These are phyloP conservation scores for Macrocentrus cingulum DNA, from an alignment of 1,140 invertebrate genomes.

Conservation along the genomic window DNA sequence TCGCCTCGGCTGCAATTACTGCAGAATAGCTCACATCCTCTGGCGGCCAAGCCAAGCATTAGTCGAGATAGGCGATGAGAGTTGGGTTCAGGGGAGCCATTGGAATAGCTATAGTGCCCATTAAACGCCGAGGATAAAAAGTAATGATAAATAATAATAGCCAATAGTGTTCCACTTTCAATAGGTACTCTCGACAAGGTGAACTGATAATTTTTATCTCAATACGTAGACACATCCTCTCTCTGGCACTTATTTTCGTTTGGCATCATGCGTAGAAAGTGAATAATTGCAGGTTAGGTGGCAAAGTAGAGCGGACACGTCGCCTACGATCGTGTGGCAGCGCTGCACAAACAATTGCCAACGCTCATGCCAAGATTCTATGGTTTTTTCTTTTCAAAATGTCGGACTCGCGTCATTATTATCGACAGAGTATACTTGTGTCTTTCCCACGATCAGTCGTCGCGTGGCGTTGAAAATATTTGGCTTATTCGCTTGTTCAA, in stretches of 20 bases:
- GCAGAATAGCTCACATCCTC: constrained; percentile 32
- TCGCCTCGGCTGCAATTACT: constrained; percentile 27
- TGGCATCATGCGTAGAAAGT: constrained; percentile 13
- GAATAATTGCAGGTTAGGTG: background rate
- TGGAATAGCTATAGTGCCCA: constrained; percentile 10
- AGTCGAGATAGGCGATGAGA: constrained; percentile 14
- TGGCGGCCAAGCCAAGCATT: constrained; percentile 21
- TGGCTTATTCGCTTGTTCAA: constrained; percentile 24
- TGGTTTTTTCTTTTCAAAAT: no score
- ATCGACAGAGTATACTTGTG: constrained; percentile 17
- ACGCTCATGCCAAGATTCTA: no score
- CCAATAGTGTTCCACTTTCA: constrained; percentile 14
- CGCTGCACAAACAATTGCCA: no score
- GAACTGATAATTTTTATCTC: background rate
- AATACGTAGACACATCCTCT: background rate
- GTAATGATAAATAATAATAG: background rate
- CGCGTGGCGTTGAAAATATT: constrained; percentile 25
- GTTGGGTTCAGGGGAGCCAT: constrained; percentile 11
- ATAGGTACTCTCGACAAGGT: background rate
- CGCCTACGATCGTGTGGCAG: no score
- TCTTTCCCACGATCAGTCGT: constrained; percentile 24
- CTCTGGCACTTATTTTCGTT: no score
- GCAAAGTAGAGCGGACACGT: background rate
- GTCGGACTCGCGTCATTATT: no score
- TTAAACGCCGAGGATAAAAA: constrained; percentile 9